These are phyloP conservation scores for Strigops habroptila DNA, from an alignment of 2,113 vertebrate genomes.

Conservation along the genomic window DNA sequence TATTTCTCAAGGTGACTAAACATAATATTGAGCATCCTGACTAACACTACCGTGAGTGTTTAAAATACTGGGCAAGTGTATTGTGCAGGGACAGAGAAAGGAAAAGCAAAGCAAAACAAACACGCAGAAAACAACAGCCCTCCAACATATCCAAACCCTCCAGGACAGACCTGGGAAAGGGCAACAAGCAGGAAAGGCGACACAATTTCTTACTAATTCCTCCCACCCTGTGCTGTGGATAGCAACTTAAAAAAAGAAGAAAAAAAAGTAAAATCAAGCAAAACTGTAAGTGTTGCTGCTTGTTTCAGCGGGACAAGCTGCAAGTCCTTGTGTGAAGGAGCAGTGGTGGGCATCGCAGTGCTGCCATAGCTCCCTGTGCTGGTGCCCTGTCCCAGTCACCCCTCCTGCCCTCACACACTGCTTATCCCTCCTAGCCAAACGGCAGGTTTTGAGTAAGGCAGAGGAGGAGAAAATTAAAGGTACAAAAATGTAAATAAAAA, in stretches of 20 bases:
- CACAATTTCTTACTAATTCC: constrained; percentile 46
- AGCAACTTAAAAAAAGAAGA: neutral
- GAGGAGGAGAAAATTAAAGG: constrained; percentile 86
- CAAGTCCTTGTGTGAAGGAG: neutral
- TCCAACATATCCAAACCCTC: neutral
- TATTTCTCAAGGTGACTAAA: constrained; percentile 63
- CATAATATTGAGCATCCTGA: constrained; percentile 26
- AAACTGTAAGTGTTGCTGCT: neutral
- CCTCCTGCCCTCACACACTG: neutral
- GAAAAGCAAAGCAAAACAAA: neutral
- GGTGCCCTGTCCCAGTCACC: neutral
- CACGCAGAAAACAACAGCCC: neutral
- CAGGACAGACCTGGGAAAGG: neutral
- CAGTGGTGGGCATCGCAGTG: accelerated
- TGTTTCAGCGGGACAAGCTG: neutral
- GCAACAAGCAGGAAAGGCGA: constrained; percentile 26
- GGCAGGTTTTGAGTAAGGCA: constrained; percentile 6
- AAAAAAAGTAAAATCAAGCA: neutral
- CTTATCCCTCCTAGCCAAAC: constrained; percentile 2
- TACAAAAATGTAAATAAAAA: constrained; percentile 94
- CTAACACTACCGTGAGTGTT: neutral
- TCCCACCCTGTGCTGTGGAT: neutral
- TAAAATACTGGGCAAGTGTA: neutral
- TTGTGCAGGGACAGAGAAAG: neutral
- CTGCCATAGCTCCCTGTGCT: accelerated